Evolutionary conservation across 1,140 invertebrate genomes (phyloP), one percentile per base, ranked within the genome.

Genomic region (Ceratosolen fusciceps): DNA sequence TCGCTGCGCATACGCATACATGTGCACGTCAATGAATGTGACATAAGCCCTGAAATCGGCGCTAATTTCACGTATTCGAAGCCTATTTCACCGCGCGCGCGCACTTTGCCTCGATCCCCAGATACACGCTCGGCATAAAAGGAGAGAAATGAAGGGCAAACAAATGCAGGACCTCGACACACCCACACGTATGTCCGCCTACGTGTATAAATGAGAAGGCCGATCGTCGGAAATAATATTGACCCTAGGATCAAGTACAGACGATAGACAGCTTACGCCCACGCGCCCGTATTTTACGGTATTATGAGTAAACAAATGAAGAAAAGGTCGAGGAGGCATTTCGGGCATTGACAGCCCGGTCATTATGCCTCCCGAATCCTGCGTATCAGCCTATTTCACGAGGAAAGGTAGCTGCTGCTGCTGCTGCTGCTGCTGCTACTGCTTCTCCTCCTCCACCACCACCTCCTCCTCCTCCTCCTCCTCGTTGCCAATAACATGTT

Each of bases 161-260:
- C 52, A 77, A 77, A 76, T 60, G 54, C 62, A 12, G 14, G 8
- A 7, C 24, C 47, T 29, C 26, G n/a, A n/a, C n/a, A n/a, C n/a
- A n/a, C n/a, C n/a, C n/a, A n/a, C n/a, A n/a, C 49, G 49, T 54
- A 54, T 73, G 58, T 73, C 71, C n/a, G n/a, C n/a, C n/a, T n/a
- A n/a, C n/a, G n/a, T n/a, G n/a, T n/a, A n/a, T n/a, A n/a, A n/a
- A n/a, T n/a, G n/a, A 62, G 74, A 52, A 16, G 26, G 62, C 58
- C 77, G 76, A 80, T 81, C 39, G 74, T 71, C 79, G 77, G 71
- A 65, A n/a, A 80, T 76, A 81, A 82, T 82, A 80, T 80, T 82
- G 80, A 83, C 78, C 78, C 75, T 78, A 34, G n/a, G 4, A 74
- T 77, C 73, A 29, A 58, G 39, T 8, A 26, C 56, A 29, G 31